Percentiles rank a stretch among this genome's conserved stretches.
Conservation (phyloP, 2,113 vertebrate genomes). For the Gasterosteus aculeatus region DNA sequence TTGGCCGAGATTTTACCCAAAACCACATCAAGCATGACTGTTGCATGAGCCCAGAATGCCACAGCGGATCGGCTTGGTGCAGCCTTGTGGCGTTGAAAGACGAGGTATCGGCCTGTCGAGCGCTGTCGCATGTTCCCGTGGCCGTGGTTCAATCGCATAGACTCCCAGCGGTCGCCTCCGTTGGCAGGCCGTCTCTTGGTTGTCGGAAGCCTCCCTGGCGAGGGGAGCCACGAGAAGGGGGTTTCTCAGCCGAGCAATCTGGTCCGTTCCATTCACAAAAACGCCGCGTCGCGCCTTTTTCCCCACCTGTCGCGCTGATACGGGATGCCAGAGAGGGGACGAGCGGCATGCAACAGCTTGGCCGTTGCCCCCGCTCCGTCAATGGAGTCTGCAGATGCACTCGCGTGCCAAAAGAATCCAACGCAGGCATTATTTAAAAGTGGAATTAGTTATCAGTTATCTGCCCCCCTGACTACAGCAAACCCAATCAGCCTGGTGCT, state of each 20-base stretch:
- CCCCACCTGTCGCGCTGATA: conserved; percentile 55
- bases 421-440: conserved; percentile 61
- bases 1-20: background rate
- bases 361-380: conserved; percentile 38
- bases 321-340: conserved; percentile 45
- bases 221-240: conserved; percentile 61
- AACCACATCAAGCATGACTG: background rate
- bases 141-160: conserved; percentile 22
- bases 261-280: conserved; percentile 70
- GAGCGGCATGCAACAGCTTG: conserved; percentile 37
- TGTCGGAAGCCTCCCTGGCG: conserved; percentile 46
- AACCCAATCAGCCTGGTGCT: conserved; percentile 28
- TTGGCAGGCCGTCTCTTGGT: conserved; percentile 52
- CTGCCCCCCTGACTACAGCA: conserved; percentile 32
- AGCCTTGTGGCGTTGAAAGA: background rate
- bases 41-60: background rate
- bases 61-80: background rate
- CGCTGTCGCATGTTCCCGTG: conserved; percentile 19
- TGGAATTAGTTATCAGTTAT: conserved; percentile 37
- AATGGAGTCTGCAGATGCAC: conserved; percentile 41
- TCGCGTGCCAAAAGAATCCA: conserved; percentile 43
- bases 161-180: conserved; percentile 40
- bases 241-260: conserved; percentile 64
- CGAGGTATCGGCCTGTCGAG: conserved; percentile 6
- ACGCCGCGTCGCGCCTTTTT: conserved; percentile 41